These are phyloP conservation scores for Poecile montanus DNA, from an alignment of 2,797 vertebrate genomes.

Conservation along the genomic window DNA sequence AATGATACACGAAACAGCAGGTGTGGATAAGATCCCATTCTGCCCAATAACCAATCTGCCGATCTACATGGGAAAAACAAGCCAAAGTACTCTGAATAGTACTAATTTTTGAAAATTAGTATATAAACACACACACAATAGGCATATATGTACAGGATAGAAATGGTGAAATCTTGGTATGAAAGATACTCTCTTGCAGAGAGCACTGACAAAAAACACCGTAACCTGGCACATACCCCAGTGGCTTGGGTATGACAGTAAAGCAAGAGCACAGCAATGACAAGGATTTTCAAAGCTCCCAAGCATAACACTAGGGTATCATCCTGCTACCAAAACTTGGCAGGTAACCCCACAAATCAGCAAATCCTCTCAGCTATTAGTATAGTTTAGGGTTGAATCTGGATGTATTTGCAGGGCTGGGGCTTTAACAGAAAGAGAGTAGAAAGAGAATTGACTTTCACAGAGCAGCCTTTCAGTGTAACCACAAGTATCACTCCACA, in stretches of 20 bases:
- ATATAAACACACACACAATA: not conserved
- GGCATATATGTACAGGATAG: not conserved
- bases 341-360: not conserved
- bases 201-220: not conserved
- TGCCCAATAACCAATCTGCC: slow-evolving; percentile 96
- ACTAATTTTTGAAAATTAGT: not conserved
- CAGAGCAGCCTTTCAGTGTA: not conserved
- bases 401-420: not conserved
- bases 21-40: slow-evolving; percentile 95
- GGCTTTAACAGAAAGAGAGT: not conserved
- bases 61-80: slow-evolving; percentile 81
- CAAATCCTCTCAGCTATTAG: not conserved
- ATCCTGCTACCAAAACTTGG: not conserved
- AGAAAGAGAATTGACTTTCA: not conserved
- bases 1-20: slow-evolving; percentile 97
- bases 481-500: not conserved
- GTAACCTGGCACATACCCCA: not conserved
- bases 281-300: not conserved
- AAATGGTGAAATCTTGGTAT: not conserved
- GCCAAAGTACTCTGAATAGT: not conserved
- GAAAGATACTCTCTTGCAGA: not conserved
- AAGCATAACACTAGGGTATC: not conserved
- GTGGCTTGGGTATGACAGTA: not conserved
- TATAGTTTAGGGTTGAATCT: not conserved
- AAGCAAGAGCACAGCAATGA: not conserved